phyloP scores from a whole-genome alignment of 2,888 invertebrate species.

The Gastracanthus pulcherrimus region DNA sequence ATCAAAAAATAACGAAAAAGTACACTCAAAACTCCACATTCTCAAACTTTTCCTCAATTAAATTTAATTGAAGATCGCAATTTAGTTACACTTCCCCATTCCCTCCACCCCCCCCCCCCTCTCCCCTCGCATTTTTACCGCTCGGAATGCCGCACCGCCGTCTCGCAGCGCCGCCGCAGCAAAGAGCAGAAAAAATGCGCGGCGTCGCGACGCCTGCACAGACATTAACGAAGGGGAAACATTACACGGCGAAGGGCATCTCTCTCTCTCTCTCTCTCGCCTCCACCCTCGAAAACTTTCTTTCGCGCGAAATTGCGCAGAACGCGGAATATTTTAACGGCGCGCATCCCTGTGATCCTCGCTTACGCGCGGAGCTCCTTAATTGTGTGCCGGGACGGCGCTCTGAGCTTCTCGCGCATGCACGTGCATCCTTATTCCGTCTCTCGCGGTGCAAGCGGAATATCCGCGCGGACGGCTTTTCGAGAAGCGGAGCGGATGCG shows the following conservation, averaged over 20 bases:
- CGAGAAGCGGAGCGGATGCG: not conserved
- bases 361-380: slow-evolving; percentile 21
- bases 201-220: not conserved
- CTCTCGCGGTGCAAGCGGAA: not conserved
- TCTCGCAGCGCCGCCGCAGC: not conserved
- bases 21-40: too few species aligned
- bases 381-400: slow-evolving; percentile 26
- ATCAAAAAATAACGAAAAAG: not conserved
- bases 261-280: not conserved
- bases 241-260: not conserved
- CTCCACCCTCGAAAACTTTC: not conserved
- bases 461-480: not conserved
- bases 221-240: slow-evolving; percentile 37
- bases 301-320: slow-evolving; percentile 51
- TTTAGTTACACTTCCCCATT: not conserved
- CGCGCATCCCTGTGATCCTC: slow-evolving; percentile 13
- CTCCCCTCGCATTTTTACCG: not conserved
- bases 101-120: not conserved
- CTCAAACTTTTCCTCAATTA: slow-evolving; percentile 26
- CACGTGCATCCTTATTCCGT: not conserved
- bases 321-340: slow-evolving; percentile 57
- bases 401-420: not conserved
- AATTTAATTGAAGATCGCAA: slow-evolving; percentile 51
- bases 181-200: not conserved
- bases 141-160: not conserved